These are phyloP conservation scores for Campoplex nolae DNA, from an alignment of 2,888 invertebrate species.

Conservation along the genomic window DNA sequence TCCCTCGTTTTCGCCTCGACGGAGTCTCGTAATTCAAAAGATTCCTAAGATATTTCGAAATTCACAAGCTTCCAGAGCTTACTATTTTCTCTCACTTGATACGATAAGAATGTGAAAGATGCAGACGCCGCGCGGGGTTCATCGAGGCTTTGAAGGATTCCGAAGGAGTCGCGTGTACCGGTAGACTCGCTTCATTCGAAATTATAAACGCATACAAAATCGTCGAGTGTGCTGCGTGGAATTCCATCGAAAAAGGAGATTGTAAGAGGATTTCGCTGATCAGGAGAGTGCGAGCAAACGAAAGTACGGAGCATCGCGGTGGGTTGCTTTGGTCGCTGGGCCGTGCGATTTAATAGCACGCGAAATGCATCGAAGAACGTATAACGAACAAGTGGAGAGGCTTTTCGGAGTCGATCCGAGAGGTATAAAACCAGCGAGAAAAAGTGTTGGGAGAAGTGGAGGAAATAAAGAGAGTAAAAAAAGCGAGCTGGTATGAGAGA, in stretches of 20 bases:
- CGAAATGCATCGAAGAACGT: conserved; percentile 20
- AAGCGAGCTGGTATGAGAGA: conserved; percentile 35
- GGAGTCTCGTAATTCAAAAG: conserved; percentile 7
- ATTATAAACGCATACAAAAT: not conserved
- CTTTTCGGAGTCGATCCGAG: conserved; percentile 32
- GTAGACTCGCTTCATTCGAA: not conserved
- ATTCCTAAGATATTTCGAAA: not conserved
- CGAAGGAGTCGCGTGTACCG: not conserved
- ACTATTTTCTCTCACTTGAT: not conserved
- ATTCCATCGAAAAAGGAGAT: conserved; percentile 28
- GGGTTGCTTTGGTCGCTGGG: conserved; percentile 8
- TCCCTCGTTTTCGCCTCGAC: not conserved
- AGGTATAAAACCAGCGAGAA: not conserved
- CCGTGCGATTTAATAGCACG: conserved; percentile 31
- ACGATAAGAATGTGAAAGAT: conserved; percentile 3
- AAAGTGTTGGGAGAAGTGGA: not conserved
- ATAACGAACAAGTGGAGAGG: conserved; percentile 19
- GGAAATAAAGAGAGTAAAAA: conserved; percentile 17
- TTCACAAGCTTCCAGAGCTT: not conserved
- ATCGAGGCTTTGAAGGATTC: not conserved
- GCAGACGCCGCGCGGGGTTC: not conserved
- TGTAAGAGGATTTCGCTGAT: not conserved
- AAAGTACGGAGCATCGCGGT: not conserved
- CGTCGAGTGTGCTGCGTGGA: not conserved
- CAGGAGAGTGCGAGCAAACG: conserved; percentile 1